Evolutionary conservation across 2,888 invertebrate genomes (phyloP).

Genomic region (Artemia sinica): DNA sequence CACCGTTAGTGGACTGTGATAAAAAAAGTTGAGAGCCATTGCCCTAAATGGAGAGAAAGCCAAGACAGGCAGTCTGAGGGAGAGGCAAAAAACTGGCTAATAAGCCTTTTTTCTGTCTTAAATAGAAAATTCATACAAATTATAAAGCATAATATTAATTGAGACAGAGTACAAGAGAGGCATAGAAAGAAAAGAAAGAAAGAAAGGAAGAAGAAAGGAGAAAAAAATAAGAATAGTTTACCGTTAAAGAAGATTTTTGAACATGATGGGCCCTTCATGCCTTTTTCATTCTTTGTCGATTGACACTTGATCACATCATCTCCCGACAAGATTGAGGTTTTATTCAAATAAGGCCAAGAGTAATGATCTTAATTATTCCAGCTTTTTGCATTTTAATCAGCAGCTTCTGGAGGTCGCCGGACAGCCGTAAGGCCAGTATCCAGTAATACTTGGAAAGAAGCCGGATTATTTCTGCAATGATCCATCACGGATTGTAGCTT

Average conservation of each 20-base stretch:
- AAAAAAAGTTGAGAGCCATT: no score
- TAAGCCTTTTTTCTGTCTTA: no score
- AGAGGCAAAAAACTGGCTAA: no score
- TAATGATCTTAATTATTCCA: neutral
- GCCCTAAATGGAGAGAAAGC: no score
- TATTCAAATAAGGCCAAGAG: neutral
- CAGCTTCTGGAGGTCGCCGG: neutral
- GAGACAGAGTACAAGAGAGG: no score
- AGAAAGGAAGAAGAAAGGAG: no score
- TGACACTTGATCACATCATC: neutral
- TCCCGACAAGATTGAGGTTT: neutral
- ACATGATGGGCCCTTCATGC: neutral
- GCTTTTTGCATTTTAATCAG: neutral
- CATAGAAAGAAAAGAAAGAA: no score
- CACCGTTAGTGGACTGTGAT: no score
- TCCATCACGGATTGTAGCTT: no score
- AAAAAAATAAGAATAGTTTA: neutral
- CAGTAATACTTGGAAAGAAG: neutral
- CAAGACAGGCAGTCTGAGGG: no score
- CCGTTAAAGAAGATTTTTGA: slow-evolving; percentile 1
- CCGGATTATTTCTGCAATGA: neutral
- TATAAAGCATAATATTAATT: no score
- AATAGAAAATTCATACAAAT: no score
- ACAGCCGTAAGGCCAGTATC: slow-evolving; percentile 7
- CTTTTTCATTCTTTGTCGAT: neutral